Evolutionary conservation across 1,140 invertebrate genomes (phyloP), one percentile per base, ranked within the genome.

Genomic region (Charaxes varanes): DNA sequence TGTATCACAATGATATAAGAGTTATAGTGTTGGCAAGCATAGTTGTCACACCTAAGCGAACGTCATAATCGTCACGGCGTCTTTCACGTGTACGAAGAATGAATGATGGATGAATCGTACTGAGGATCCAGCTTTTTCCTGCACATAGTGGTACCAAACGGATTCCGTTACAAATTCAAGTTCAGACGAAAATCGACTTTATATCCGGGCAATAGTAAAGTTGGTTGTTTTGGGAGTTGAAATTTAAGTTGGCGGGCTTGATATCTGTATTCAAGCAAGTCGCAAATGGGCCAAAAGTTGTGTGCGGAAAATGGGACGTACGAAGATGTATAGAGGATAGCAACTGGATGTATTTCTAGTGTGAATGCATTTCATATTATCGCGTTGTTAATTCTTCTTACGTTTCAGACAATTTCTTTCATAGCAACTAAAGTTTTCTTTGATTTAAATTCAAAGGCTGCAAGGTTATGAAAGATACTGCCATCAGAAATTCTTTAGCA

Each of bases 91-190:
- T 50, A 61, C 54, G 56, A 40, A 61, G 67, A 64, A 64, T 70
- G 71, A 79, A 79, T 77, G 76, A 80, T 78, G 72, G 65, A 77
- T 80, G 70, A 72, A 77, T 71, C 58, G 62, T 49, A 42, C 32
- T 40, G 53, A 59, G 65, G 59, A 65, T 71, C 62, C 64, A 62
- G 68, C 63, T 67, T 73, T 74, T 62, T 71, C 62, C 62, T 62
- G 65, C 63, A 62, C 72, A 72, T 57, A 52, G 36, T 54, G 43
- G 19, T 53, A 55, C 60, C 40, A 62, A 58, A 50, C 40, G 36
- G 36, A 32, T 42, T 38, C 21, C 30, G 8, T 42, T 21, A 4
- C 12, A 19, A 38, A 33, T 27, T 16, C 1, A 14, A 15, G 24
- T 23, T 5, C 5, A 22, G 2, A 26, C 34, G 6, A 67, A 27